Evolutionary conservation across 2,113 vertebrate genomes (phyloP), one percentile per base, ranked within the genome.

Genomic region (Rhea pennata): DNA sequence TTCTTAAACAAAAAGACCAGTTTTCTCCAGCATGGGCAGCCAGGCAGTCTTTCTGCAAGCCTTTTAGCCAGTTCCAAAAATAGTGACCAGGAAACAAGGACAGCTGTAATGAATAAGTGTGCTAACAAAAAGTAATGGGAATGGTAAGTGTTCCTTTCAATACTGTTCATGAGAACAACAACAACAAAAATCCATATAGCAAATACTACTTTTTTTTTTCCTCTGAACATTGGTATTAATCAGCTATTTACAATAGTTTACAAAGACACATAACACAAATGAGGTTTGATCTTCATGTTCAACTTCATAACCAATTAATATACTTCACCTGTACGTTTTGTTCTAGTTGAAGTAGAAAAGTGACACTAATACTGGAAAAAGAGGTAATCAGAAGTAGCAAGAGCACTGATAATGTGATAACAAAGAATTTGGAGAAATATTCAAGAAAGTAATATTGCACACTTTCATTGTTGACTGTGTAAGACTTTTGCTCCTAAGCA

Each of bases 281-380:
- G 95, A 97, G 97, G 97, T 98, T 97, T 94, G 90, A 79, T 95
- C 97, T 97, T 98, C 97, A 96, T 97, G 97, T 97, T 98, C 93
- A 93, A 96, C 94, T 97, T 97, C 96, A 88, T 90, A 94, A 96
- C 90, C 13, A 3, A 97, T 87, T 93, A 59, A 97, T 91, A 97
- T 94, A 97, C 96, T 96, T 95, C 91, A 87, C 65, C 94, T 93
- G 96, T 95, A 95, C 85, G 95, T 95, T 94, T 53, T 83, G 87
- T 92, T 95, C 64, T 82, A 90, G 74, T 84, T 87, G 94, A 98
- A 98, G 97, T 97, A 95, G 95, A 98, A 97, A 98, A 97, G 96
- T 97, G 94, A 98, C 93, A 88, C 70, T 96, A 98, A 98, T 91
- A 98, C 98, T 98, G 98, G 95, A 84, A 97, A 65, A 91, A 97